Evolutionary conservation across 2,888 invertebrate genomes (phyloP).

Genomic region (Camponotus fellah): DNA sequence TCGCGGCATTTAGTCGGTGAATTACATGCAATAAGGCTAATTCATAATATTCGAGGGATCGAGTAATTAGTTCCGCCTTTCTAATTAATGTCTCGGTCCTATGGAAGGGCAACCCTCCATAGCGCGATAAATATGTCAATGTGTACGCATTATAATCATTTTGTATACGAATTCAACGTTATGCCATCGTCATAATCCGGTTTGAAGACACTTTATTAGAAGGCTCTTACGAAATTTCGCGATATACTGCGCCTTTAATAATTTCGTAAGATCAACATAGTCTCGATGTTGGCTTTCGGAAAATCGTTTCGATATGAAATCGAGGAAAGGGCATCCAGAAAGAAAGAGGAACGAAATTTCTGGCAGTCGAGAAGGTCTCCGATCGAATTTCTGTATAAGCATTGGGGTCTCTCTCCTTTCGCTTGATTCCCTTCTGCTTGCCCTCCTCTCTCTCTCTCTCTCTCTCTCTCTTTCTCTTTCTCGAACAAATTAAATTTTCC

Average conservation of each 20-base stretch:
- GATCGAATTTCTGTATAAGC: slow-evolving; percentile 40
- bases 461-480: slow-evolving; percentile 41
- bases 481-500: slow-evolving; percentile 75
- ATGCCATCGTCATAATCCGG: slow-evolving; percentile 50
- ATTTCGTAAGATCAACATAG: slow-evolving; percentile 19
- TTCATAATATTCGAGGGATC: slow-evolving; percentile 62
- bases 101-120: slow-evolving; percentile 54
- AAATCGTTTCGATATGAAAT: slow-evolving; percentile 49
- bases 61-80: slow-evolving; percentile 67
- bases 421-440: neutral
- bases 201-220: slow-evolving; percentile 45
- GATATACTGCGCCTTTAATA: slow-evolving; percentile 8
- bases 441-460: neutral
- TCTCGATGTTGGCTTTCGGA: neutral
- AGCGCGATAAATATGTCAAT: slow-evolving; percentile 69
- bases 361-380: slow-evolving; percentile 26
- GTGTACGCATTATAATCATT: slow-evolving; percentile 56
- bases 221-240: slow-evolving; percentile 31
- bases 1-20: slow-evolving; percentile 55
- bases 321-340: neutral
- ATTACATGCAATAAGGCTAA: slow-evolving; percentile 48
- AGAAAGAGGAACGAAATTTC: slow-evolving; percentile 21
- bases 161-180: slow-evolving; percentile 53
- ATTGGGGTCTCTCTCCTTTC: slow-evolving; percentile 34
- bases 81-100: slow-evolving; percentile 69